A percentile compares a stretch with the other conserved stretches of the same genome.
Evolutionary conservation across 2,113 vertebrate genomes (phyloP).

Genomic region (Lophotis ruficrista): DNA sequence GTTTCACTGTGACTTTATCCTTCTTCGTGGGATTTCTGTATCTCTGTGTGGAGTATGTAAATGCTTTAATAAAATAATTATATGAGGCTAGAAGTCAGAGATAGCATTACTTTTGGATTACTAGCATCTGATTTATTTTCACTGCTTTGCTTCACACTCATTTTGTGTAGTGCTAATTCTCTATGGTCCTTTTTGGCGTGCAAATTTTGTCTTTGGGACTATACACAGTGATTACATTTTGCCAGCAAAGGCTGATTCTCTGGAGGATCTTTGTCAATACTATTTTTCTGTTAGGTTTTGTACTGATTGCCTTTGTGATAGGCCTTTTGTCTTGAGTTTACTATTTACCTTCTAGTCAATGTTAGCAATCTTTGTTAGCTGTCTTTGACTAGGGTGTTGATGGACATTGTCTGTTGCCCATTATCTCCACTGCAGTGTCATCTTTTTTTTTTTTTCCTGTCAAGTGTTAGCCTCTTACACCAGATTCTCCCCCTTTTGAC

Average conservation of each 20-base stretch:
- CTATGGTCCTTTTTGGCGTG: neutral
- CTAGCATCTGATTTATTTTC: neutral
- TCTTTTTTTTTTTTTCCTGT: neutral
- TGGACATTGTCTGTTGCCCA: neutral
- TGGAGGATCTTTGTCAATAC: neutral
- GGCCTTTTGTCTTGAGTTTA: neutral
- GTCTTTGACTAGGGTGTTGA: neutral
- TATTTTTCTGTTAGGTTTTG: neutral
- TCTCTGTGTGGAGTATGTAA: neutral
- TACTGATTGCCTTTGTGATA: neutral
- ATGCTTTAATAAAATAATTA: neutral
- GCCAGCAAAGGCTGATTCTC: neutral
- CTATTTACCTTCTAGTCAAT: neutral
- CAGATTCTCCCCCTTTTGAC: neutral
- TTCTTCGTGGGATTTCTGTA: neutral
- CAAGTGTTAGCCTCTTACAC: neutral
- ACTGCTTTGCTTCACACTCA: neutral
- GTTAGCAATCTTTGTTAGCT: neutral
- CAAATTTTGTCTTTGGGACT: neutral
- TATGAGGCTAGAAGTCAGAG: neutral
- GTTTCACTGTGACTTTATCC: neutral
- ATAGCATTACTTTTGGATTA: neutral
- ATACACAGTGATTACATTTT: neutral
- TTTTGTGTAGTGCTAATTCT: neutral
- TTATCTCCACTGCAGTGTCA: neutral